Base-by-base conservation (phyloP, 1,140 invertebrate species). In the Pomacea maculata region DNA sequence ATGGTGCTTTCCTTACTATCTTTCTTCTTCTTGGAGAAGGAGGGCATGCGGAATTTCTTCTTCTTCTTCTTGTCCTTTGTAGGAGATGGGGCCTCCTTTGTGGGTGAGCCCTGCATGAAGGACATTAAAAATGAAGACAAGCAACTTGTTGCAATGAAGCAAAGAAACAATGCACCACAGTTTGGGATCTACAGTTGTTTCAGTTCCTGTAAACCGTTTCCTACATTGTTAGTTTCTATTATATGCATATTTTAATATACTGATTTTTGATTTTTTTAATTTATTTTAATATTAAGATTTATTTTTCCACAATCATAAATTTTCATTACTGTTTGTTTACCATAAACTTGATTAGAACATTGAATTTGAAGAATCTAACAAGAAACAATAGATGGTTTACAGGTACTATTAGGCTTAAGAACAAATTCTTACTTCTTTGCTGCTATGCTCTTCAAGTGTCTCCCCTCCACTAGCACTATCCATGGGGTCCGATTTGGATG, bases 21-120 rank as follows among this genome's bases (percentile, higher is more conserved):
- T 83, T 89, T 87, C 85, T 91, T 91, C 84, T 90, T 90, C 85
- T 90, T 89, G 75, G 89, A 90, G 84, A 91, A 91, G 61, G 89
- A 90, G 73, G 90, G 90, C 86, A 91, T 91, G 78, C 90, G 87
- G 84, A 91, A 91, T 82, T 90, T 90, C 85, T 89, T 89, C 85
- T 90, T 90, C 85, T 91, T 91, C 77, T 89, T 87, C 82, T 90
- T 88, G 21, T 90, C 87, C 83, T 91, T 90, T 12, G 86, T 84
- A 64, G 88, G 87, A 19, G 90, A 90, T 17, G 88, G 86, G 45
- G 85, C 86, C 77, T 90, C 89, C 82, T 90, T 90, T 63, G 87
- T 89, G 71, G 89, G 89, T 67, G 88, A 90, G 25, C 88, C 87
- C 89, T 90, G 81, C 21, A 86, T 82, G 64, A 52, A 17, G 57